Base-by-base conservation (phyloP, 37 sponge, comb jelly and placozoan species). In the Aphrocallistes beatrix region DNA sequence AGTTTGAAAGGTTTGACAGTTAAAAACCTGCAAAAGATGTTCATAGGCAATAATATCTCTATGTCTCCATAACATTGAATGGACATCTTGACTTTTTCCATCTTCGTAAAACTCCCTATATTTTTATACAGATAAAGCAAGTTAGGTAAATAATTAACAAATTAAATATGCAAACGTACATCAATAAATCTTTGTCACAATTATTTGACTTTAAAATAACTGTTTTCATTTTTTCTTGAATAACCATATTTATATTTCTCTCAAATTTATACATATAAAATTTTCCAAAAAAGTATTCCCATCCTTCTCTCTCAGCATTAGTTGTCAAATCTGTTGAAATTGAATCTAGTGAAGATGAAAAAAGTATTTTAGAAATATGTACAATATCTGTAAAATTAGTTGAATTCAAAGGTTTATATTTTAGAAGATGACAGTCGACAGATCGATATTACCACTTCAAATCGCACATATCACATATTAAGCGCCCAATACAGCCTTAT, bases 31-130 rank as follows among this genome's bases (percentile, higher is more conserved):
- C 34, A 60, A 30, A 13, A 60, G 75, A 60, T 60, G 75, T 6
- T 60, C 75, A 13, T 60, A 60, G n/a, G 28, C 34, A 60, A 60
- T 60, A 25, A 60, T 60, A 60, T 60, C n/a, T 60, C 75, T 60
- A 13, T 60, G 75, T 60, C 75, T 60, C 75, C 75, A 60, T 21
- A 60, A 30, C 21, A 3, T 60, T 19, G 75, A 60, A 13, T 1
- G 10, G 17, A 60, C 10, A n/a, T n/a, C n/a, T 60, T n/a, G n/a
- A n/a, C 34, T 60, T 60, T 28, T 30, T 60, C n/a, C 75, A 3
- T 60, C 75, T 60, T 60, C 75, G 34, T 32, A 60, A 60, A 60
- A 60, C 3, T 6, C n/a, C 8, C 75, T 60, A 60, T 6, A 60
- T 6, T 25, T 19, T 25, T 13, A 42, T 6, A 25, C 10, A 32